A percentile compares a stretch with the other conserved stretches of the same genome.
Evolutionary conservation across 2,888 invertebrate genomes (phyloP).

Genomic region (Conchocele bisecta): DNA sequence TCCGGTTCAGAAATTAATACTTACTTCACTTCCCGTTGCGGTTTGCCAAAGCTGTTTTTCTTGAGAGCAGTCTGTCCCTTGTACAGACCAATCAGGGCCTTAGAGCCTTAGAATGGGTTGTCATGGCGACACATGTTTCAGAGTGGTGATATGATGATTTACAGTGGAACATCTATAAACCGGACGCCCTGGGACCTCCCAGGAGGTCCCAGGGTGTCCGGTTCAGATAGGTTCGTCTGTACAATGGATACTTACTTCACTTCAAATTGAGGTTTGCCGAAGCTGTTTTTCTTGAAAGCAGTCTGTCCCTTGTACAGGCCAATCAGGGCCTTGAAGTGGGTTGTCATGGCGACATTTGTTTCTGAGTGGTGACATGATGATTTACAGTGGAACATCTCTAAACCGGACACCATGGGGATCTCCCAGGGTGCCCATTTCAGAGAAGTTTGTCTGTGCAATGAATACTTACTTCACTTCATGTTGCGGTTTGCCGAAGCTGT

Average conservation of each 20-base stretch:
- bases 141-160: no score
- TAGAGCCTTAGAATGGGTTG: slow-evolving; percentile 94
- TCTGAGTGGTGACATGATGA: no score
- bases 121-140: no score
- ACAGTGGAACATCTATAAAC: no score
- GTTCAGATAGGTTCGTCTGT: no score
- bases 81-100: slow-evolving; percentile 96
- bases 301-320: slow-evolving; percentile 98
- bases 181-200: no score
- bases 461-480: slow-evolving; percentile 88
- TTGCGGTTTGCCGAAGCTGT: slow-evolving; percentile 95
- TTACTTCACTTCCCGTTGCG: slow-evolving; percentile 90
- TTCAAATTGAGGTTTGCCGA: slow-evolving; percentile 91
- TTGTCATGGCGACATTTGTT: slow-evolving; percentile 95
- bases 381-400: no score
- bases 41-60: slow-evolving; percentile 97
- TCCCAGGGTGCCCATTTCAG: no score
- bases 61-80: slow-evolving; percentile 99
- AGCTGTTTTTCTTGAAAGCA: slow-evolving; percentile 98
- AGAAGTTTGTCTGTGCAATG: not conserved
- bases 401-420: no score
- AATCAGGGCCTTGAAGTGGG: slow-evolving; percentile 95
- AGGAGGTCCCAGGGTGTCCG: no score
- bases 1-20: no score
- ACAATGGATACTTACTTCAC: slow-evolving; percentile 90